Percentiles rank a stretch among this genome's conserved stretches.
Evolutionary conservation across 1,140 invertebrate genomes (phyloP).

Genomic region (Thereuonema tuberculata): DNA sequence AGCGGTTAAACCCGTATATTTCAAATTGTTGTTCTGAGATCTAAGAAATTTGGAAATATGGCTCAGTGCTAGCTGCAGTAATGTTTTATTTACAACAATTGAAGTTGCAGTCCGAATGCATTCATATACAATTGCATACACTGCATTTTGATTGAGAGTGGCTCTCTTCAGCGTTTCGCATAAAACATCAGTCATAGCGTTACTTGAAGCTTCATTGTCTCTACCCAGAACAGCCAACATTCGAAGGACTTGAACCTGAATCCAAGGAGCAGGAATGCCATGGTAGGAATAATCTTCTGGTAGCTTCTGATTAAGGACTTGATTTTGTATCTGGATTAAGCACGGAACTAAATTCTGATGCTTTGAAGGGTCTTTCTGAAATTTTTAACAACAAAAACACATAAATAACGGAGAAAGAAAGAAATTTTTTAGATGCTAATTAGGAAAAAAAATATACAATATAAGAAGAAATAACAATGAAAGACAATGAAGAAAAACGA

Average conservation of each 20-base stretch:
- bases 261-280: conserved; percentile 28
- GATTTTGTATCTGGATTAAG: conserved; percentile 20
- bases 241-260: conserved; percentile 25
- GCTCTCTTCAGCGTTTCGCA: conserved; percentile 19
- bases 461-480: no score
- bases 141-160: conserved; percentile 20
- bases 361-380: background rate
- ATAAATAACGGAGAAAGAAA: no score
- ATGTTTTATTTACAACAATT: conserved; percentile 6
- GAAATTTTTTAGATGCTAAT: no score
- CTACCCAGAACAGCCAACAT: conserved; percentile 21
- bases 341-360: conserved; percentile 11
- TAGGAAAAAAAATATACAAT: no score
- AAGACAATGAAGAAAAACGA: no score
- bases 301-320: conserved; percentile 24
- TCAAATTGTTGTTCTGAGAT: conserved; percentile 19
- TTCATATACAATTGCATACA: conserved; percentile 22
- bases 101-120: conserved; percentile 21
- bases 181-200: conserved; percentile 19
- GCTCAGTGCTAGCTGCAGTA: conserved; percentile 17
- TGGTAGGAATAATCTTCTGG: conserved; percentile 25
- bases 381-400: no score
- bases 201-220: conserved; percentile 15
- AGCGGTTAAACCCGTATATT: conserved; percentile 19
- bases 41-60: conserved; percentile 18